Conservation (phyloP, 2,113 vertebrate genomes). For the Porphyrio hochstetteri region DNA sequence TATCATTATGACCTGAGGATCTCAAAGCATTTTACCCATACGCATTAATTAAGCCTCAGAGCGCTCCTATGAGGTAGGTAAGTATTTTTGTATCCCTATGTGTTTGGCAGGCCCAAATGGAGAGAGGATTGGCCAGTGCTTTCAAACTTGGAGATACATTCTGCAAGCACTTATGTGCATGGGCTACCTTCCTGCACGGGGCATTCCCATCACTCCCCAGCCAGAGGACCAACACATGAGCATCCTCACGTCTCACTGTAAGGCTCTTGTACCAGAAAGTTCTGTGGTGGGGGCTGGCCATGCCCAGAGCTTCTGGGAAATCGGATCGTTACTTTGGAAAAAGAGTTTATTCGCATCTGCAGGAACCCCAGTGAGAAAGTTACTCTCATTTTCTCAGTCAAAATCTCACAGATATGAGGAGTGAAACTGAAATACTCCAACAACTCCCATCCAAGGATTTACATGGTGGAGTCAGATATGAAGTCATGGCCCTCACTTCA, state of each 20-base stretch:
- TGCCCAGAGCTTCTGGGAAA: not conserved
- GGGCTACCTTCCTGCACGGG: not conserved
- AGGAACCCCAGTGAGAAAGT: not conserved
- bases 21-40: conserved; percentile 54
- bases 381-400: not conserved
- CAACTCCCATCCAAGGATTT: not conserved
- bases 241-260: not conserved
- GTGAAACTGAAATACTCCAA: not conserved
- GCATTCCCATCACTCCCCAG: not conserved
- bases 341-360: not conserved
- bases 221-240: not conserved
- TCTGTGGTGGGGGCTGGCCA: not conserved
- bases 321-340: not conserved
- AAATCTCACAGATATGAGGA: not conserved
- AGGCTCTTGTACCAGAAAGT: not conserved
- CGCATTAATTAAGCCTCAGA: conserved; percentile 58
- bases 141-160: not conserved
- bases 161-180: not conserved
- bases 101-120: not conserved
- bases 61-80: conserved; percentile 37
- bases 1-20: conserved; percentile 66
- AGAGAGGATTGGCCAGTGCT: not conserved
- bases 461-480: not conserved
- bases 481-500: not conserved
- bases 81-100: not conserved